A percentile compares a stretch with the other conserved stretches of the same genome.
phyloP scores from a whole-genome alignment of 2,113 vertebrate genomes.

The Ancistrus triradiatus region DNA sequence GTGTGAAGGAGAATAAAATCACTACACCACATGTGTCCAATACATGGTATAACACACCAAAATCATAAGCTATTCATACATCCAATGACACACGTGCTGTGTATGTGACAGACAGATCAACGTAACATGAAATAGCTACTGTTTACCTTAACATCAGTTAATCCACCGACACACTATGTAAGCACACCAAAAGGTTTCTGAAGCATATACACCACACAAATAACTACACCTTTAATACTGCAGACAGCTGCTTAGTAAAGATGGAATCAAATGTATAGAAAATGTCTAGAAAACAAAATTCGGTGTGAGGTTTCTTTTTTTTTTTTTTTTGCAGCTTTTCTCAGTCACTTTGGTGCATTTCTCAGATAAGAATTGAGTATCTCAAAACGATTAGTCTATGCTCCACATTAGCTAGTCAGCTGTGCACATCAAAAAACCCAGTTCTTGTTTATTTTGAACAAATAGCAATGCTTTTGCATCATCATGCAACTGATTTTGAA shows the following conservation, averaged over 20 bases:
- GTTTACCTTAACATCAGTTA: conserved; percentile 40
- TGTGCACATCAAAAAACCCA: too few relatives aligned
- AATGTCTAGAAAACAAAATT: too few relatives aligned
- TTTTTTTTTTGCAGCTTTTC: too few relatives aligned
- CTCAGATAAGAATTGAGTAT: too few relatives aligned
- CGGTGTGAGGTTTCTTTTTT: too few relatives aligned
- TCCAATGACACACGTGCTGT: conserved; percentile 38
- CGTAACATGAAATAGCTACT: conserved; percentile 39
- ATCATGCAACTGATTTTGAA: too few relatives aligned
- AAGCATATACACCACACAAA: conserved; percentile 22
- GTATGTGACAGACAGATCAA: conserved; percentile 23
- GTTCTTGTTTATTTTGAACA: too few relatives aligned
- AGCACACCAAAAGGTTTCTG: conserved; percentile 25
- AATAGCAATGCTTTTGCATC: too few relatives aligned
- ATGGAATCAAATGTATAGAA: background rate
- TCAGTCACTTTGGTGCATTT: too few relatives aligned
- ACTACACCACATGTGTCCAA: conserved; percentile 18
- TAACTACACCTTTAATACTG: conserved; percentile 12
- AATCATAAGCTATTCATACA: conserved; percentile 34
- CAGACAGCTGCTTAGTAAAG: background rate
- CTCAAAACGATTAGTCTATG: too few relatives aligned
- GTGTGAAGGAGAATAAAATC: conserved; percentile 23
- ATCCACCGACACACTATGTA: conserved; percentile 35
- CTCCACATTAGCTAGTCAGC: too few relatives aligned
- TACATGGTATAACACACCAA: too few relatives aligned